phyloP scores from a whole-genome alignment of 2,113 vertebrate species.

The Phaetusa simplex region DNA sequence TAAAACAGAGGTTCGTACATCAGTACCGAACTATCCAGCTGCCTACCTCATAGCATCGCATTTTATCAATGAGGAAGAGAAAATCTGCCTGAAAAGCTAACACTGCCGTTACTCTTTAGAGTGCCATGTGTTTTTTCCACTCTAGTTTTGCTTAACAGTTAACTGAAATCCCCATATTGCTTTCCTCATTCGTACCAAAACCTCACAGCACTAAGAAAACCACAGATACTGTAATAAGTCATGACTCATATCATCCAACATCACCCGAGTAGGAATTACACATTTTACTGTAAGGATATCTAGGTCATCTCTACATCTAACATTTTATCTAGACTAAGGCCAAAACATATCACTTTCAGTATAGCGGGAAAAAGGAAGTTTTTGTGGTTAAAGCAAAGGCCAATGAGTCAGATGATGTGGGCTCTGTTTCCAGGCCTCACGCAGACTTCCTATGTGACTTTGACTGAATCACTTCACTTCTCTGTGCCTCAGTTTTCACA shows the following conservation, averaged over 20 bases:
- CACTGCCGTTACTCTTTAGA: neutral
- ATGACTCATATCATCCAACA: conserved; percentile 58
- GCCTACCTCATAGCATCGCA: neutral
- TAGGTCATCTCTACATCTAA: conserved; percentile 65
- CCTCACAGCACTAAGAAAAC: conserved; percentile 44
- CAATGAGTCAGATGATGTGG: conserved; percentile 63
- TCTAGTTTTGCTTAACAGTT: conserved; percentile 44
- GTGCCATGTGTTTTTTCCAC: conserved; percentile 37
- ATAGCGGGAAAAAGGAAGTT: conserved; percentile 52
- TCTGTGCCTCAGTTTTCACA: conserved; percentile 46
- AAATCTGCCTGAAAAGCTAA: conserved; percentile 10
- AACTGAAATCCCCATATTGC: conserved; percentile 57
- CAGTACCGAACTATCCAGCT: neutral
- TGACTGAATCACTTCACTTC: conserved; percentile 3
- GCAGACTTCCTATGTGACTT: conserved; percentile 33
- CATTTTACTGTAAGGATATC: conserved; percentile 67
- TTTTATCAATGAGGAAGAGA: neutral
- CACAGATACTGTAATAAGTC: conserved; percentile 48
- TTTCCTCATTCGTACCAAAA: conserved; percentile 53
- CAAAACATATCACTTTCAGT: conserved; percentile 61
- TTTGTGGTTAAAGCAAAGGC: conserved; percentile 66
- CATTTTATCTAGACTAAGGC: conserved; percentile 48
- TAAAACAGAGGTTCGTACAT: accelerated
- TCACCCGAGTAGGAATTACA: conserved; percentile 35
- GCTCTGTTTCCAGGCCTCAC: conserved; percentile 61